Percentiles rank a stretch among this genome's conserved stretches.
Evolutionary conservation across 2,888 invertebrate species (phyloP).

Genomic region (Cynaeus angustus): DNA sequence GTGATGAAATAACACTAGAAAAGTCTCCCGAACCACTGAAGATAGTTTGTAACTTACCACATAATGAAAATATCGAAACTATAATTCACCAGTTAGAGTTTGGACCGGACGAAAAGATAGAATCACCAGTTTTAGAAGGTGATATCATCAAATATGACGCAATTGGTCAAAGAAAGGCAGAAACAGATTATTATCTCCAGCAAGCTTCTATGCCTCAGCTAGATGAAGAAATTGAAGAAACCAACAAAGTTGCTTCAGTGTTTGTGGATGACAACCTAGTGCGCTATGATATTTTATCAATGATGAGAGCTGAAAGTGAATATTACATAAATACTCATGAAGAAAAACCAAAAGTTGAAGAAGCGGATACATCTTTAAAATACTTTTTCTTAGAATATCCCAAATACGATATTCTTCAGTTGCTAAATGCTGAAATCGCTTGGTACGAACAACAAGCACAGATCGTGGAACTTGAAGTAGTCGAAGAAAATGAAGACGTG

Average conservation of each 20-base stretch:
- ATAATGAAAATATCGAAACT: neutral
- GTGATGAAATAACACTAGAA: constrained; percentile 20
- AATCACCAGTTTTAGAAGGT: neutral
- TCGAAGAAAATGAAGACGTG: constrained; percentile 32
- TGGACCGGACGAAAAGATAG: neutral
- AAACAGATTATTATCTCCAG: constrained; percentile 8
- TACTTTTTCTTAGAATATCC: constrained; percentile 39
- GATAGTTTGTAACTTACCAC: constrained; percentile 10
- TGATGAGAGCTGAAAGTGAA: constrained; percentile 54
- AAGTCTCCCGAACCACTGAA: constrained; percentile 6
- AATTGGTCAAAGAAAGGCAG: constrained; percentile 15
- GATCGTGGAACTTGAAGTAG: constrained; percentile 23
- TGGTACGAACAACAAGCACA: constrained; percentile 57
- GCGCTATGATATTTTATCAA: constrained; percentile 53
- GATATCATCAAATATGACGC: constrained; percentile 19
- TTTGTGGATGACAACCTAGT: constrained; percentile 23
- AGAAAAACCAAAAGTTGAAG: neutral
- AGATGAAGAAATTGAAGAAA: constrained; percentile 20
- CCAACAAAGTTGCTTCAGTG: constrained; percentile 28
- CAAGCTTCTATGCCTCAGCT: neutral
- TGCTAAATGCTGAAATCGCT: constrained; percentile 55
- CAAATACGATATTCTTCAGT: constrained; percentile 52
- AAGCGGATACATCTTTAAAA: constrained; percentile 11
- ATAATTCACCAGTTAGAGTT: constrained; percentile 19
- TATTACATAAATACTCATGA: constrained; percentile 41